These are phyloP conservation scores for Hyles vespertilio DNA, from an alignment of 1,140 invertebrate species.

Conservation along the genomic window DNA sequence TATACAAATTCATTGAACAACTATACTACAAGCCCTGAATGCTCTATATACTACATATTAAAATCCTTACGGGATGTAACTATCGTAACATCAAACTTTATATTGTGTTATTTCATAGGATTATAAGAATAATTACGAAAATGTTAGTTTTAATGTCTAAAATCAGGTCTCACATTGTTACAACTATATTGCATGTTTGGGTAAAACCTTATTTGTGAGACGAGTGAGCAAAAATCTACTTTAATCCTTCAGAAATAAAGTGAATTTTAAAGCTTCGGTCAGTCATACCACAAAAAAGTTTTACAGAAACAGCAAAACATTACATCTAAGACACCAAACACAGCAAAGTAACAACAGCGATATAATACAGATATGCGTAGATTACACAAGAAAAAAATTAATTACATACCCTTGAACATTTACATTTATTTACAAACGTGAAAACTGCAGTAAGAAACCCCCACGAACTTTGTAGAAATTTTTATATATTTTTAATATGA, in stretches of 20 bases:
- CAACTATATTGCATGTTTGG: slow-evolving; percentile 11
- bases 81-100: slow-evolving; percentile 23
- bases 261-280: slow-evolving; percentile 7
- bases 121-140: slow-evolving; percentile 23
- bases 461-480: too few species aligned
- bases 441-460: not conserved
- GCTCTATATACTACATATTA: slow-evolving; percentile 17
- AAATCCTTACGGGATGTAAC: slow-evolving; percentile 15
- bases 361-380: slow-evolving; percentile 47
- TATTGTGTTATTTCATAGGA: slow-evolving; percentile 8
- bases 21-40: slow-evolving; percentile 23
- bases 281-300: slow-evolving; percentile 8
- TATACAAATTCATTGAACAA: slow-evolving; percentile 23
- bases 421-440: slow-evolving; percentile 3
- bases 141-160: slow-evolving; percentile 26
- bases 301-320: not conserved
- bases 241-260: not conserved
- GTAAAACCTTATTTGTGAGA: slow-evolving; percentile 9
- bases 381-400: slow-evolving; percentile 10
- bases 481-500: too few species aligned
- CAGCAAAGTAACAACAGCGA: slow-evolving; percentile 46
- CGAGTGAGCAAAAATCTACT: not conserved
- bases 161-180: slow-evolving; percentile 35
- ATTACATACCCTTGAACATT: not conserved
- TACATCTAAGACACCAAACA: slow-evolving; percentile 54